phyloP scores from a whole-genome alignment of 2,113 vertebrate species.

The Grammomys dolichurus region DNA sequence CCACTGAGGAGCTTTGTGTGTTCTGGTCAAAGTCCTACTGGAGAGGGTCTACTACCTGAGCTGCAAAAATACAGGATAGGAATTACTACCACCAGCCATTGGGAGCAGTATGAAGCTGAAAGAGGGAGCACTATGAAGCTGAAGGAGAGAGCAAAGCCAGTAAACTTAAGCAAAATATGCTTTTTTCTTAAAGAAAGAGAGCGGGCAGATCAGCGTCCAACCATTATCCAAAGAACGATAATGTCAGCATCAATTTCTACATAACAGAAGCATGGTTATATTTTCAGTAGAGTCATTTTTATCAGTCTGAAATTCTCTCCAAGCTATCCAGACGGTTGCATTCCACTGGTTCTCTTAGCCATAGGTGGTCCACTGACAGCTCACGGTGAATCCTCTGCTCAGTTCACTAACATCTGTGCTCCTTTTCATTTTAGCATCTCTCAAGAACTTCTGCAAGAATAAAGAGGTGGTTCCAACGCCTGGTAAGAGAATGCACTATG shows the following conservation, averaged over 20 bases:
- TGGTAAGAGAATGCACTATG: neutral
- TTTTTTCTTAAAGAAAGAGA: neutral
- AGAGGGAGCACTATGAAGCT: neutral
- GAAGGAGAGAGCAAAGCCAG: neutral
- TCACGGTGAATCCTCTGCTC: neutral
- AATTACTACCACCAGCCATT: neutral
- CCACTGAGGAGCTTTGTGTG: fast-evolving
- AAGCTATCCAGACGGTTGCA: fast-evolving
- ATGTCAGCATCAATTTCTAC: neutral
- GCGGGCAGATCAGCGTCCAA: neutral
- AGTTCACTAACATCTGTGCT: neutral
- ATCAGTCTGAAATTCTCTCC: neutral
- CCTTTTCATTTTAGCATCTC: constrained; percentile 4
- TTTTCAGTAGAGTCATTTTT: neutral
- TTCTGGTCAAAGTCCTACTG: neutral
- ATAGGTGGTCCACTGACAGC: neutral
- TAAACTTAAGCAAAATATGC: neutral
- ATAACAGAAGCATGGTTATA: too few species aligned
- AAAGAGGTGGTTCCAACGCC: constrained; percentile 51
- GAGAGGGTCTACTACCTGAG: neutral
- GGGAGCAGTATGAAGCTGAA: neutral
- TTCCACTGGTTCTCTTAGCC: neutral
- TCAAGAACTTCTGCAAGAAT: constrained; percentile 64
- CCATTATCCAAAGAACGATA: neutral
- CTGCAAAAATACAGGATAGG: neutral